Evolutionary conservation across 2,888 invertebrate genomes (phyloP), one percentile per base, ranked within the genome.

Genomic region (Macroteleia sp.): DNA sequence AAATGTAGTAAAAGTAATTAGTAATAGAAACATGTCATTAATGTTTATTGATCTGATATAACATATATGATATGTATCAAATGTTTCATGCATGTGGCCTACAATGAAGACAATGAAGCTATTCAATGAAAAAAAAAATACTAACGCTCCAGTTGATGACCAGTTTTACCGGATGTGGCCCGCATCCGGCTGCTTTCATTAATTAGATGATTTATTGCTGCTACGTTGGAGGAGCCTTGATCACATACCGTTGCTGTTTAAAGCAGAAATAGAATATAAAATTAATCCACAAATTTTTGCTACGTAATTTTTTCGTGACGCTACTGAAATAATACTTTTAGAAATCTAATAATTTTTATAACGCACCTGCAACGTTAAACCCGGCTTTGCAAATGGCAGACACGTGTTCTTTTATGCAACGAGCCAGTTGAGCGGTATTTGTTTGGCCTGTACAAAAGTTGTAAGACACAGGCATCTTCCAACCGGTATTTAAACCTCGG

Each of bases 401-500:
- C 14, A 36, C 36, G 14, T 36, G 36, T 14, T 36, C 36, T 14
- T 36, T 36, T n/a, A 36, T 36, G 3, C 12, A 12, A 5, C 36
- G 36, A 3, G 12, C 14, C 5, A 44, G 14, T 44, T 25, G 44
- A 1, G 25, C 9, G 1, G 44, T 44, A 3, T 25, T 70, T 5
- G 70, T 78, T 61, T 69, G 69, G 5, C 14, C 28, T 9, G 10
- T 12, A 16, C 70, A 70, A 62, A 78, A 70, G 20, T 22, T 32
- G 20, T 48, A 78, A 8, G 39, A 50, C n/a, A 70, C 5, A 2
- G 78, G 78, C 25, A 78, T 59, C 22, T 69, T 70, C 64, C 70
- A 70, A 10, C 61, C 56, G 5, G 20, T 50, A n/a, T 54, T 22
- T 1, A 74, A 25, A 5, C 69, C 69, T 22, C n/a, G 57, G 9